Conservation (phyloP, 1,140 invertebrate genomes). For the Brachystomella parvula region DNA sequence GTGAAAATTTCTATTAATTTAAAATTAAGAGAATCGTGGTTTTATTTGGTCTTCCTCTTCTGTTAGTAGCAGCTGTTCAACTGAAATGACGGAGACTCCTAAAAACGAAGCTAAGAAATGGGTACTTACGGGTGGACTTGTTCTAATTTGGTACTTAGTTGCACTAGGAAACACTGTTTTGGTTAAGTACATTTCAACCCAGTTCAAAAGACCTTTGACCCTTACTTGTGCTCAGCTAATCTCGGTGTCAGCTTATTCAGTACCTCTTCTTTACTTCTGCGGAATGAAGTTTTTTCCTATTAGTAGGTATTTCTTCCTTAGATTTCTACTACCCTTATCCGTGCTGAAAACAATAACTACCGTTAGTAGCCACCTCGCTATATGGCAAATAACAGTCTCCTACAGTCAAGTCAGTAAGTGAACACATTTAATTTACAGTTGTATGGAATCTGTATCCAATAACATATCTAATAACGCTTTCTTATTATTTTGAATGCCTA, state of each 20-base stretch:
- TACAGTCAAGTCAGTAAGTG: constrained; percentile 6
- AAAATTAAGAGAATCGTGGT: too few relatives aligned
- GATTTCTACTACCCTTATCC: background rate
- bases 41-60: too few relatives aligned
- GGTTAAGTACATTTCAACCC: constrained; percentile 3
- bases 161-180: background rate
- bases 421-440: background rate
- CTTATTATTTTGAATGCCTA: too few relatives aligned
- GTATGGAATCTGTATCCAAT: too few relatives aligned
- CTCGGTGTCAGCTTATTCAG: background rate
- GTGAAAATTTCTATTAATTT: too few relatives aligned
- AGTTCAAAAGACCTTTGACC: background rate
- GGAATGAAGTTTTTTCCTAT: background rate
- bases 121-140: background rate
- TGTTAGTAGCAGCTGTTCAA: too few relatives aligned
- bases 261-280: background rate
- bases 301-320: background rate
- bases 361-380: background rate
- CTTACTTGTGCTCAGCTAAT: background rate
- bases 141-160: background rate
- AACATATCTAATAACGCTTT: too few relatives aligned
- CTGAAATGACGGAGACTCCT: too few relatives aligned
- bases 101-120: background rate
- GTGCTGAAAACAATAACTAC: background rate
- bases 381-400: background rate